A percentile compares a stretch with the other conserved stretches of the same genome.
Conservation (phyloP, 2,888 invertebrate genomes). For the Ormyrus labotus region DNA sequence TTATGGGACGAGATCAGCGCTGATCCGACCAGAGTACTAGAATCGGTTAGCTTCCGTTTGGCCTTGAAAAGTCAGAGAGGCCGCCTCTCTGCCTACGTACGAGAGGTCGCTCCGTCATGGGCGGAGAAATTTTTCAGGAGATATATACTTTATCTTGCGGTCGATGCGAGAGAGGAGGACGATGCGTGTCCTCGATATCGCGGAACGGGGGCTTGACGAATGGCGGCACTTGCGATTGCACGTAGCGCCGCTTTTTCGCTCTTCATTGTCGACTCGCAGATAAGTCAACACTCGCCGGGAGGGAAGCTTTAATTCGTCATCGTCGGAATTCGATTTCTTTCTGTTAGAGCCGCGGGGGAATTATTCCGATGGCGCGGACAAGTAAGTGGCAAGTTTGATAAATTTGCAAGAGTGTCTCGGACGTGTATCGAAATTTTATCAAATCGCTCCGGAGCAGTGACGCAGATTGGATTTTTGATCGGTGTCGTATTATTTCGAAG, state of each 20-base stretch:
- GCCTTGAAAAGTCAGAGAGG: slow-evolving; percentile 27
- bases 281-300: background rate
- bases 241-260: slow-evolving; percentile 7
- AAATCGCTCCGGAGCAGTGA: too few relatives aligned
- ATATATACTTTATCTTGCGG: slow-evolving; percentile 28
- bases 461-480: too few relatives aligned
- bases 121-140: slow-evolving; percentile 24
- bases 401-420: too few relatives aligned
- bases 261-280: slow-evolving; percentile 21
- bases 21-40: background rate
- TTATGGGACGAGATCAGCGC: background rate
- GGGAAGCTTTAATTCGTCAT: background rate
- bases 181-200: slow-evolving; percentile 18
- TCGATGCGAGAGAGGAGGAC: slow-evolving; percentile 2
- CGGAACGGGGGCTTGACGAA: too few relatives aligned
- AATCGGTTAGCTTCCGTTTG: slow-evolving; percentile 18
- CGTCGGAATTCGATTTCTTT: background rate
- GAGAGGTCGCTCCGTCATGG: background rate
- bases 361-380: too few relatives aligned
- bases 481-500: too few relatives aligned
- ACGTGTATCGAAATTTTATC: too few relatives aligned
- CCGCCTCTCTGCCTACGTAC: background rate
- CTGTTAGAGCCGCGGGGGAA: too few relatives aligned
- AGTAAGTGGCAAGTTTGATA: too few relatives aligned
- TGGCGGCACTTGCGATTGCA: slow-evolving; percentile 17